Evolutionary conservation across 2,113 vertebrate genomes (phyloP).

Genomic region (Arvicanthis niloticus): DNA sequence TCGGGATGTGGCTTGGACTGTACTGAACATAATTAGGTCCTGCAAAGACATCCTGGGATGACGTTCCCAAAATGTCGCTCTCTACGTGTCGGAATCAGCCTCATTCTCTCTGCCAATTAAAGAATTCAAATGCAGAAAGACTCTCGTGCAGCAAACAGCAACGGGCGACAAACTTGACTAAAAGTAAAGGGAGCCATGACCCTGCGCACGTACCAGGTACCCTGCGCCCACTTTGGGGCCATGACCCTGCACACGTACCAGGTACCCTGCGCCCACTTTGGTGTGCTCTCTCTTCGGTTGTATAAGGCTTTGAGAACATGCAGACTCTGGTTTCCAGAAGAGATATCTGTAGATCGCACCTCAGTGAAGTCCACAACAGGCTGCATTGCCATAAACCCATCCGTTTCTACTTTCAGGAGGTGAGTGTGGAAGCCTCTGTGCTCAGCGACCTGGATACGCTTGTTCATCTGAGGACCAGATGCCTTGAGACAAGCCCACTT

Average conservation of each 20-base stretch:
- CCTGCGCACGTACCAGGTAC: not conserved
- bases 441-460: not conserved
- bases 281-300: accelerated
- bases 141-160: not conserved
- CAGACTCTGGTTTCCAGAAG: not conserved
- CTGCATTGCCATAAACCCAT: too few species aligned
- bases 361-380: not conserved
- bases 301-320: not conserved
- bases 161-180: not conserved
- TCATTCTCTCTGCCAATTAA: not conserved
- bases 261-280: too few species aligned
- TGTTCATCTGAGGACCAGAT: not conserved
- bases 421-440: not conserved
- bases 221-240: too few species aligned
- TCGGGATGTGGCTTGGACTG: not conserved
- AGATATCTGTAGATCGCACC: not conserved
- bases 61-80: not conserved
- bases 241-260: too few species aligned
- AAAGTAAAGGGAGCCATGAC: not conserved
- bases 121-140: not conserved
- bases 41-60: not conserved
- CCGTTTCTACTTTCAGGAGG: not conserved
- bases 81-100: not conserved
- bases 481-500: not conserved
- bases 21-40: not conserved